Conservation (phyloP, 37 sponge, comb jelly and placozoan species). For the Cladorhizidae sp. region DNA sequence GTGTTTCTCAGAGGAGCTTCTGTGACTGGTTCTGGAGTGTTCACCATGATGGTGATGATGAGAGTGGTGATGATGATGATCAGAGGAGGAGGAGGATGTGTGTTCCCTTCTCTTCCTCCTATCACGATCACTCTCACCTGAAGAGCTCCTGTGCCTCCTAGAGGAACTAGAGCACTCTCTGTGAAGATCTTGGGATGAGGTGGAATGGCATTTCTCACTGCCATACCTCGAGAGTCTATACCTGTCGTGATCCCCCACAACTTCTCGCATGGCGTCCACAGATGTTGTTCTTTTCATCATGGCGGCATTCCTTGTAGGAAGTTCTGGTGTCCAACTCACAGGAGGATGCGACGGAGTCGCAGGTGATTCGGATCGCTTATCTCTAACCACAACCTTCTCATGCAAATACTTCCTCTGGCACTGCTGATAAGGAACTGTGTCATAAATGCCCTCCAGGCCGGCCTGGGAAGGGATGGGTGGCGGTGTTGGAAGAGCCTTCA, state of each 20-base stretch:
- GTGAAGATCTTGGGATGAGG: background rate
- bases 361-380: background rate
- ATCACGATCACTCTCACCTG: background rate
- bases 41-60: background rate
- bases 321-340: background rate
- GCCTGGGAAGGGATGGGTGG: constrained; percentile 10
- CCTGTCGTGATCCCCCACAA: background rate
- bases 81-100: background rate
- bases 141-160: background rate
- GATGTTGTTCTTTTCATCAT: constrained; percentile 11
- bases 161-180: background rate
- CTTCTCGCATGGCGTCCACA: background rate
- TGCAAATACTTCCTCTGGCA: constrained; percentile 7
- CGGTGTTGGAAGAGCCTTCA: background rate
- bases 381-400: background rate
- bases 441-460: constrained; percentile 2
- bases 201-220: background rate
- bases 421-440: background rate
- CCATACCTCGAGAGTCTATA: background rate
- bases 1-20: constrained; percentile 8
- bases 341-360: background rate
- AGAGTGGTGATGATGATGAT: background rate
- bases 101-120: background rate
- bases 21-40: background rate
- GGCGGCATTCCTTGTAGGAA: background rate